Percentiles rank a stretch among this genome's conserved stretches.
Evolutionary conservation across 1,140 invertebrate species (phyloP).

Genomic region (Eupeodes corollae): DNA sequence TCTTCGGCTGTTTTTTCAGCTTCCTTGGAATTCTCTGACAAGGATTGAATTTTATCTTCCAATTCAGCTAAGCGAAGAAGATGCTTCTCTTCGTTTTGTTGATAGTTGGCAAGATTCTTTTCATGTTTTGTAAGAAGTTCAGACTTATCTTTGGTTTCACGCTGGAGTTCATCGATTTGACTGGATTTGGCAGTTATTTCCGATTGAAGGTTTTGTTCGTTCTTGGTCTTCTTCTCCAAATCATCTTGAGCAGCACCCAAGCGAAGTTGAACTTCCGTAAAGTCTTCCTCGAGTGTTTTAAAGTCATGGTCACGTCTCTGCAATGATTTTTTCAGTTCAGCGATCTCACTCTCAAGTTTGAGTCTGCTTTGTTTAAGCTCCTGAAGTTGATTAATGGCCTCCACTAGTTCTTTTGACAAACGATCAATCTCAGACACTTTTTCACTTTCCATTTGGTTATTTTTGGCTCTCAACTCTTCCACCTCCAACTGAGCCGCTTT

Average conservation of each 20-base stretch:
- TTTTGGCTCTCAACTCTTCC: constrained; percentile 3
- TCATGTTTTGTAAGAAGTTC: constrained; percentile 17
- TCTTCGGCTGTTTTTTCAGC: neutral
- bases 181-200: constrained; percentile 27
- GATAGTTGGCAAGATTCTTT: constrained; percentile 11
- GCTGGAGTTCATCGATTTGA: constrained; percentile 38
- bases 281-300: constrained; percentile 30
- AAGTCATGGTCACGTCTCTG: constrained; percentile 20
- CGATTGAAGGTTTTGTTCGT: neutral
- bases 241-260: constrained; percentile 5
- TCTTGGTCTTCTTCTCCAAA: constrained; percentile 1
- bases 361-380: neutral
- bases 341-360: neutral
- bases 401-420: constrained; percentile 1
- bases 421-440: constrained; percentile 5
- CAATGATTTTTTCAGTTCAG: neutral
- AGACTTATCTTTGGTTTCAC: constrained; percentile 1
- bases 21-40: neutral
- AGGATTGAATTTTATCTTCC: neutral
- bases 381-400: neutral
- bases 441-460: constrained; percentile 27
- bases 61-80: neutral
- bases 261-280: constrained; percentile 21
- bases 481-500: constrained; percentile 2
- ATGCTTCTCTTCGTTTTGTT: constrained; percentile 22